These are phyloP conservation scores for Cylas formicarius DNA, from an alignment of 1,140 invertebrate species.

Conservation along the genomic window DNA sequence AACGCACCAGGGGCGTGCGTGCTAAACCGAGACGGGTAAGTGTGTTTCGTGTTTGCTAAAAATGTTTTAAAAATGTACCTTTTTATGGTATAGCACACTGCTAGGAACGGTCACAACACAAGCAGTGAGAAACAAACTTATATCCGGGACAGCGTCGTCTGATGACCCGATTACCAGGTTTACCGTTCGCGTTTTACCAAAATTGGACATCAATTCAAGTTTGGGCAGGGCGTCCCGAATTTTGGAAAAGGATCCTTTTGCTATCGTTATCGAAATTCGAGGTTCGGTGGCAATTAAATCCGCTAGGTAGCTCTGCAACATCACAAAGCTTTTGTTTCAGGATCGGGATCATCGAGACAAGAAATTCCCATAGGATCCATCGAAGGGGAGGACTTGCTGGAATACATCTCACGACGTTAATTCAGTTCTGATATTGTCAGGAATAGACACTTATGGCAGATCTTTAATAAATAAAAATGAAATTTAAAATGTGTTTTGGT, in stretches of 20 bases:
- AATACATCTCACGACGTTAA: background rate
- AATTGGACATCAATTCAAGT: constrained; percentile 56
- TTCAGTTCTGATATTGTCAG: constrained; percentile 7
- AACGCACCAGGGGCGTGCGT: constrained; percentile 63
- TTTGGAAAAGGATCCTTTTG: constrained; percentile 72
- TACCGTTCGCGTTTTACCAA: constrained; percentile 66
- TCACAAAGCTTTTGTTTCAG: constrained; percentile 2
- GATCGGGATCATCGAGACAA: background rate
- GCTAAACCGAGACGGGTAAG: constrained; percentile 54
- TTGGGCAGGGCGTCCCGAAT: constrained; percentile 70
- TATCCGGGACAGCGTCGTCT: constrained; percentile 56
- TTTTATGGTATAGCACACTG: constrained; percentile 48
- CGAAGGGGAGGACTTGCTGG: background rate
- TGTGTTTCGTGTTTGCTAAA: constrained; percentile 8
- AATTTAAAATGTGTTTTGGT: no score
- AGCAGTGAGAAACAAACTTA: constrained; percentile 62
- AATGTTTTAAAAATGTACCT: constrained; percentile 41
- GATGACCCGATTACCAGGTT: constrained; percentile 59
- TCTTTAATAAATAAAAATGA: no score
- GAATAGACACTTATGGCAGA: constrained; percentile 6
- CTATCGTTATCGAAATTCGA: constrained; percentile 51
- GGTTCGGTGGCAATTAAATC: constrained; percentile 3
- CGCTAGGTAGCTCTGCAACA: no score
- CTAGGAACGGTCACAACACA: constrained; percentile 68
- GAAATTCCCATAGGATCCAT: background rate